A percentile compares a stretch with the other conserved stretches of the same genome.
Conservation (phyloP, 1,140 invertebrate genomes). For the Penaeus indicus region DNA sequence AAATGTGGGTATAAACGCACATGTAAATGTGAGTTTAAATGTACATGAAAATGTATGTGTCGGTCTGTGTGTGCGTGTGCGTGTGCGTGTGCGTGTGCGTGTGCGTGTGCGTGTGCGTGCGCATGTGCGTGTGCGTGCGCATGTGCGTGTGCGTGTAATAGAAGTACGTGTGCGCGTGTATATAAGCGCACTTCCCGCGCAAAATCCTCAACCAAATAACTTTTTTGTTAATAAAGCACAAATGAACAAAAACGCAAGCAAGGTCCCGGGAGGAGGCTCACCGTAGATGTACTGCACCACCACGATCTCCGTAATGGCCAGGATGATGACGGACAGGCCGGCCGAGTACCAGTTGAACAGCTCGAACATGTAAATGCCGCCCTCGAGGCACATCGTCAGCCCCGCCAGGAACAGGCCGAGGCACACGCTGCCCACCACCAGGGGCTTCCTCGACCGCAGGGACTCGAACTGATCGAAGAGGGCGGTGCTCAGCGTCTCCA, state of each 20-base stretch:
- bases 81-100: no score
- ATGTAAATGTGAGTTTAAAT: no score
- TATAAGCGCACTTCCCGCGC: background rate
- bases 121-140: no score
- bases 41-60: no score
- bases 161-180: background rate
- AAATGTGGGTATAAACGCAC: no score
- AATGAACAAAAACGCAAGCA: background rate
- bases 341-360: constrained; percentile 74
- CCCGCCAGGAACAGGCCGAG: constrained; percentile 82
- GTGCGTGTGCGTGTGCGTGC: no score
- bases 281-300: constrained; percentile 59
- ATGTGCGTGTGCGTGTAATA: background rate
- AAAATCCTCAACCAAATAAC: background rate
- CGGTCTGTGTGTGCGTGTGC: no score
- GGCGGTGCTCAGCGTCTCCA: constrained; percentile 86
- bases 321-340: constrained; percentile 56
- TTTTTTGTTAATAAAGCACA: background rate
- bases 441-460: constrained; percentile 74
- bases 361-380: constrained; percentile 96
- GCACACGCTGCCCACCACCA: constrained; percentile 77
- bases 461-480: constrained; percentile 82
- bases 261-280: background rate
- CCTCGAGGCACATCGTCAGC: constrained; percentile 76
- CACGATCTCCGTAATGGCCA: constrained; percentile 53